These are phyloP conservation scores for Drosophila picticornis DNA, from an alignment of 2,888 invertebrate genomes.

Conservation along the genomic window DNA sequence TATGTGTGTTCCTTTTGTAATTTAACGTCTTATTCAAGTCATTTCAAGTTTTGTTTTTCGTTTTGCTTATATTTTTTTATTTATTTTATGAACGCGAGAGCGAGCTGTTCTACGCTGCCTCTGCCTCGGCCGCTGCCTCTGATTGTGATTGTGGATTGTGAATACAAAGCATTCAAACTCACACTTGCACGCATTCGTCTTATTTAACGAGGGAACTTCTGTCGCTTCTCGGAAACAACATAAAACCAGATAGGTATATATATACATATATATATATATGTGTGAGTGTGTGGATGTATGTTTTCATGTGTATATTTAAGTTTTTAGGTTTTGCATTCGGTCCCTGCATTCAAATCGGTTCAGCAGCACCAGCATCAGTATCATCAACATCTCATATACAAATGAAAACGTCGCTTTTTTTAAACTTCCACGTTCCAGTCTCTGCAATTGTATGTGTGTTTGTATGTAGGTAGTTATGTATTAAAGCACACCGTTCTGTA, in stretches of 20 bases:
- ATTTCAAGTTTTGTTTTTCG: slow-evolving; percentile 49
- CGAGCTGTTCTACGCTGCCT: slow-evolving; percentile 3
- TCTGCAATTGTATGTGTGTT: slow-evolving; percentile 4
- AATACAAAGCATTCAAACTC: slow-evolving; percentile 47
- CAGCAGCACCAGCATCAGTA: slow-evolving; percentile 43
- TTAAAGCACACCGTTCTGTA: not conserved
- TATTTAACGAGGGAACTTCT: slow-evolving; percentile 70
- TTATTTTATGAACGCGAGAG: slow-evolving; percentile 2
- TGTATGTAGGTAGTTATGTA: not conserved
- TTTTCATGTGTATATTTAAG: slow-evolving; percentile 11
- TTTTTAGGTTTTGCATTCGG: slow-evolving; percentile 43
- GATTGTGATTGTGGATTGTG: slow-evolving; percentile 26
- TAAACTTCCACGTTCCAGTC: not conserved
- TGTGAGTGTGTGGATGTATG: not conserved
- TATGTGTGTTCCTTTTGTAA: slow-evolving; percentile 71
- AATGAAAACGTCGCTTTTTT: slow-evolving; percentile 21
- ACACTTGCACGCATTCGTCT: slow-evolving; percentile 49
- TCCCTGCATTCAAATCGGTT: slow-evolving; percentile 27
- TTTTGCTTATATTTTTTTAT: slow-evolving; percentile 20
- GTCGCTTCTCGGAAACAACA: slow-evolving; percentile 68
- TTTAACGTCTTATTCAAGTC: slow-evolving; percentile 79
- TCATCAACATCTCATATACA: slow-evolving; percentile 24
- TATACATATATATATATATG: slow-evolving; percentile 5
- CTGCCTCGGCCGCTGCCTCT: slow-evolving; percentile 8
- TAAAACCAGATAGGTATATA: slow-evolving; percentile 62